Evolutionary conservation across 2,113 vertebrate species (phyloP).

Genomic region (Alouatta palliata): DNA sequence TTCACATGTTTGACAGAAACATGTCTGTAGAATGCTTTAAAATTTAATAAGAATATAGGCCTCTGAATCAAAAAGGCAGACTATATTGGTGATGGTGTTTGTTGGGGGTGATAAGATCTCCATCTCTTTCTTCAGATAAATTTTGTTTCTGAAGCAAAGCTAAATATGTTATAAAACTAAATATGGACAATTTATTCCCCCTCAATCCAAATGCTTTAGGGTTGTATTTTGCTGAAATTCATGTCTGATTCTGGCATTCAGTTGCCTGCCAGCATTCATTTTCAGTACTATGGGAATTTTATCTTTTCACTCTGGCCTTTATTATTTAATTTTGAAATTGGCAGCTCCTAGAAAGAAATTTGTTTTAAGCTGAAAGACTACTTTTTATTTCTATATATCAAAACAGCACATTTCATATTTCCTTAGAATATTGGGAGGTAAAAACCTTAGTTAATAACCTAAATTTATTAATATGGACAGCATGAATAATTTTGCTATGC

Average conservation of each 20-base stretch:
- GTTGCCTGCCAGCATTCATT: not conserved
- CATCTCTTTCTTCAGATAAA: not conserved
- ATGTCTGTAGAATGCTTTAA: not conserved
- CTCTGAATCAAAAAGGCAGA: not conserved
- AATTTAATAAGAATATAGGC: not conserved
- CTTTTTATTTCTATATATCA: not conserved
- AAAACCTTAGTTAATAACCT: not conserved
- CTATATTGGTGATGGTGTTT: not conserved
- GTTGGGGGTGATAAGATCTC: not conserved
- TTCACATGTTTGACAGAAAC: not conserved
- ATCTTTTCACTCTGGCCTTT: not conserved
- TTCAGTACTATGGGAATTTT: not conserved
- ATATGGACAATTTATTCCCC: not conserved
- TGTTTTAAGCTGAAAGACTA: not conserved
- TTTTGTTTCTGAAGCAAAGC: not conserved
- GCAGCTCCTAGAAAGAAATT: not conserved
- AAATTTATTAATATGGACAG: not conserved
- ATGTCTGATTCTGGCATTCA: not conserved
- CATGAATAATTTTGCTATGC: not conserved
- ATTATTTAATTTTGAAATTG: conserved; percentile 13
- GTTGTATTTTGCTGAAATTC: not conserved
- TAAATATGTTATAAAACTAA: not conserved
- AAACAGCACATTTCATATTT: not conserved
- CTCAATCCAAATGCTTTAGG: not conserved
- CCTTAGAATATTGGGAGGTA: not conserved